These are phyloP conservation scores for Agonopterix arenella DNA, from an alignment of 2,888 invertebrate genomes.

Conservation along the genomic window DNA sequence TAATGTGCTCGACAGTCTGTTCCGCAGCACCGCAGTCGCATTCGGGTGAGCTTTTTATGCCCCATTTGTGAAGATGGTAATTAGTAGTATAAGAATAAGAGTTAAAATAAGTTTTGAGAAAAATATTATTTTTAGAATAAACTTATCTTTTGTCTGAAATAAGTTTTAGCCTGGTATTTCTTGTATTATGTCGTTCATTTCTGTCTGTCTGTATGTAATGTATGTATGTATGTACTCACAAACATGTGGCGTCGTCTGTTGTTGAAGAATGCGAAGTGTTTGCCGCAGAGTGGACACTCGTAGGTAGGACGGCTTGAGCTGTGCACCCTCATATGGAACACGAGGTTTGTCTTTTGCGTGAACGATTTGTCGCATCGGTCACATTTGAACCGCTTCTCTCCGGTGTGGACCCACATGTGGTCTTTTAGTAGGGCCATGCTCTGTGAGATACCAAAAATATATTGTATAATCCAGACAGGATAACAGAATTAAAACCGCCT, in stretches of 20 bases:
- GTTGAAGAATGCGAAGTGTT: conserved; percentile 60
- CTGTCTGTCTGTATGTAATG: too few relatives aligned
- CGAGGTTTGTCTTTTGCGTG: conserved; percentile 58
- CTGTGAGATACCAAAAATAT: conserved; percentile 19
- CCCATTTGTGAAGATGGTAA: too few relatives aligned
- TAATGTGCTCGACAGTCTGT: too few relatives aligned
- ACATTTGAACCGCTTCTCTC: conserved; percentile 63
- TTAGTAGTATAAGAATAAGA: too few relatives aligned
- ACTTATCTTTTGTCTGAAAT: too few relatives aligned
- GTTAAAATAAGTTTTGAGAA: too few relatives aligned
- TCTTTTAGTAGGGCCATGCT: conserved; percentile 61
- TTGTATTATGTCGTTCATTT: too few relatives aligned
- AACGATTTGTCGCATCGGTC: conserved; percentile 60
- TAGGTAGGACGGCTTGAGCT: conserved; percentile 42
- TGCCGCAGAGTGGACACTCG: conserved; percentile 60
- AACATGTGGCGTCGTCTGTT: conserved; percentile 64
- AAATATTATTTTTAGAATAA: too few relatives aligned
- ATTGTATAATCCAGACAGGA: neutral
- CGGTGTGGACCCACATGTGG: conserved; percentile 65
- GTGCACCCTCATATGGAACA: conserved; percentile 57
- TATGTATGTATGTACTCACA: conserved; percentile 44
- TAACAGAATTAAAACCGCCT: too few relatives aligned
- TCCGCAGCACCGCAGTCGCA: too few relatives aligned
- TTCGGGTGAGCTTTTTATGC: too few relatives aligned
- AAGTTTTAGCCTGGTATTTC: too few relatives aligned